Evolutionary conservation across 1,140 invertebrate genomes (phyloP).

Genomic region (Octopus sinensis): DNA sequence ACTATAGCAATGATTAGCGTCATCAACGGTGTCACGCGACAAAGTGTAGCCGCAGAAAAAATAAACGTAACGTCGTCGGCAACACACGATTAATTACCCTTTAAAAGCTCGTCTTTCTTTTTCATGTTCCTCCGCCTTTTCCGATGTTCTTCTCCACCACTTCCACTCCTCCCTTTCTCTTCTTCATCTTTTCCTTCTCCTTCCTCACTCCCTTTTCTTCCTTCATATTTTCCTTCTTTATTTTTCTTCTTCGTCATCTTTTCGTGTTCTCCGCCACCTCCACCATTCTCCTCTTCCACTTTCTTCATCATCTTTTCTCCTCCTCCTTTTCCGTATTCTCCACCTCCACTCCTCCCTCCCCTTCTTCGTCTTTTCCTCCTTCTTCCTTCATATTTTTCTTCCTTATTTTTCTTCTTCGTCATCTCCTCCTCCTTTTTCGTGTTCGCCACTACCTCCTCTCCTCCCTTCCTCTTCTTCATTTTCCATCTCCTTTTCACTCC

Average conservation of each 20-base stretch:
- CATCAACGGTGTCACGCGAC: no score
- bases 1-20: no score
- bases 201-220: not conserved
- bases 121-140: no score
- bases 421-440: constrained; percentile 13
- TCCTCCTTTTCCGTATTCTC: not conserved
- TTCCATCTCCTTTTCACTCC: not conserved
- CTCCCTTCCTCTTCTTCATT: not conserved
- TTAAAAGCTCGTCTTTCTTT: no score
- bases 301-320: not conserved
- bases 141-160: not conserved
- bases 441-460: not conserved
- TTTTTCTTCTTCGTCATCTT: not conserved
- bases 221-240: not conserved
- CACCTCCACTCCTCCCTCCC: not conserved
- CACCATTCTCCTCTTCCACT: not conserved
- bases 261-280: not conserved
- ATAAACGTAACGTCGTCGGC: no score
- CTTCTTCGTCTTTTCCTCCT: not conserved
- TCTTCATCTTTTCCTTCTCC: not conserved
- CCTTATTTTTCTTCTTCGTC: constrained; percentile 8
- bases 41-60: no score
- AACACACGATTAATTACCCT: no score
- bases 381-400: not conserved
- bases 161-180: not conserved